These are phyloP conservation scores for Sebastes alutus DNA, from an alignment of 2,797 vertebrate species.

Conservation along the genomic window DNA sequence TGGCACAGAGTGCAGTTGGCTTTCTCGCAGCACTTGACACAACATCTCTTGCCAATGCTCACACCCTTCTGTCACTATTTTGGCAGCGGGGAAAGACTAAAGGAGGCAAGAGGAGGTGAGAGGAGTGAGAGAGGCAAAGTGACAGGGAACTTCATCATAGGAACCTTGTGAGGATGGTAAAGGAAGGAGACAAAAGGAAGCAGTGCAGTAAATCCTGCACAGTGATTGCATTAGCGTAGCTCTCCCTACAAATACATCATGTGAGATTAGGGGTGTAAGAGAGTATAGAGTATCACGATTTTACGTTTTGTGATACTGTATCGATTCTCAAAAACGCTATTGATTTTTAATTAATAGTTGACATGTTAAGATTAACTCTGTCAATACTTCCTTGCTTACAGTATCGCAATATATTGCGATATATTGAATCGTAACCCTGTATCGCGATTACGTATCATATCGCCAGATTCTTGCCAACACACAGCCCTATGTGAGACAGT, in stretches of 20 bases:
- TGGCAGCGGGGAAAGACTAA: conserved; percentile 50
- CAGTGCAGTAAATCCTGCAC: conserved; percentile 16
- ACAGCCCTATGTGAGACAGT: not conserved
- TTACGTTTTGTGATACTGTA: no score
- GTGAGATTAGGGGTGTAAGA: no score
- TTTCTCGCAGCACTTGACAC: conserved; percentile 61
- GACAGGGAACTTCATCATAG: conserved; percentile 62
- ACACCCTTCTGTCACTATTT: conserved; percentile 58
- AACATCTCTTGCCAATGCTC: conserved; percentile 59
- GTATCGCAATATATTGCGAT: no score
- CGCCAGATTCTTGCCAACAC: no score
- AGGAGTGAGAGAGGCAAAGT: conserved; percentile 20
- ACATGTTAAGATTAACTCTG: no score
- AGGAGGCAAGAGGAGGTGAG: conserved; percentile 25
- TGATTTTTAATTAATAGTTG: no score
- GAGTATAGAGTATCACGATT: no score
- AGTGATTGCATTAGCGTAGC: not conserved
- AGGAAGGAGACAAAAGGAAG: conserved; percentile 29
- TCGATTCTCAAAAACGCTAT: no score
- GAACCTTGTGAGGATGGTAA: conserved; percentile 38
- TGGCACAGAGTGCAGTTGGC: conserved; percentile 56
- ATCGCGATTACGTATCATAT: no score
- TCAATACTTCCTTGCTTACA: no score
- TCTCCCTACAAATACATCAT: not conserved
- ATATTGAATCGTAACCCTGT: no score